These are phyloP conservation scores for Hyaena hyaena DNA, from an alignment of 2,113 vertebrate genomes.

Conservation along the genomic window DNA sequence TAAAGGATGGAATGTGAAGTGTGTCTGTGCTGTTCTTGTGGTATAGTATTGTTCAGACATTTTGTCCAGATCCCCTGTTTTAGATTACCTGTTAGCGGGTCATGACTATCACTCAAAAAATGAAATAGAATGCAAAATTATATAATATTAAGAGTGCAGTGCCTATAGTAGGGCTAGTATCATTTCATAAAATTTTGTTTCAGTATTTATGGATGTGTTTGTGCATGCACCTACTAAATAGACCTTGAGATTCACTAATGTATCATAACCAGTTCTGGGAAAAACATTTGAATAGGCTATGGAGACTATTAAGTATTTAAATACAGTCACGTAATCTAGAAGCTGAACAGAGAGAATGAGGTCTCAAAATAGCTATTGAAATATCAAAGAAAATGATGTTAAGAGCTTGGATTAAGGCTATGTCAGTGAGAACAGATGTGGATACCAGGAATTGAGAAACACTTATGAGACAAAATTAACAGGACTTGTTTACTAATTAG, in stretches of 20 bases:
- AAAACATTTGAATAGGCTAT: neutral
- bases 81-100: neutral
- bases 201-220: neutral
- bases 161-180: neutral
- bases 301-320: neutral
- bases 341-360: neutral
- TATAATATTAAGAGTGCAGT: neutral
- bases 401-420: neutral
- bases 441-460: neutral
- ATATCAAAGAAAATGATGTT: neutral
- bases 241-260: neutral
- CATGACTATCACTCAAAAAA: neutral
- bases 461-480: neutral
- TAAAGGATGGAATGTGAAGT: neutral
- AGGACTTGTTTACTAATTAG: neutral
- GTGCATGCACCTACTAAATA: neutral
- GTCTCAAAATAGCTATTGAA: neutral
- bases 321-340: neutral
- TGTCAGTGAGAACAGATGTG: neutral
- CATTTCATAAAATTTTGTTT: neutral
- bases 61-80: neutral
- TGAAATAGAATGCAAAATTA: neutral
- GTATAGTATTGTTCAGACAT: neutral
- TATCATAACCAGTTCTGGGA: neutral
- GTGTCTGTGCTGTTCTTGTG: neutral